Conservation (phyloP, 2,797 vertebrate species). For the Enoplosus armatus region DNA sequence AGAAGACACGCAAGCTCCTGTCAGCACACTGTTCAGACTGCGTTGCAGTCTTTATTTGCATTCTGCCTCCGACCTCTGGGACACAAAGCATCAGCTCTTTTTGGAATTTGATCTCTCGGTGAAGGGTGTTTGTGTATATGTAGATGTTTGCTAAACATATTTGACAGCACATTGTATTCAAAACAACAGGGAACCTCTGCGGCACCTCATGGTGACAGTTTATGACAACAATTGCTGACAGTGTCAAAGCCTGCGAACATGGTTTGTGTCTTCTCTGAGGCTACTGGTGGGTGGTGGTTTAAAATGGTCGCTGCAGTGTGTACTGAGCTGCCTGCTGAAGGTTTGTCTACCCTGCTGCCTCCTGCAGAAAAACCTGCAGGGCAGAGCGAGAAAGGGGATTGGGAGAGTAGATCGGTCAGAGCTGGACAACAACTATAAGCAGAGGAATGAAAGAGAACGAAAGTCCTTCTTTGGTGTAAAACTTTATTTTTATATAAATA, state of each 20-base stretch:
- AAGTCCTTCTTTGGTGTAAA: slow-evolving; percentile 15
- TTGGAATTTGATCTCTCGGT: slow-evolving; percentile 54
- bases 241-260: slow-evolving; percentile 60
- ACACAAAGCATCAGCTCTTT: slow-evolving; percentile 67
- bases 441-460: slow-evolving; percentile 22
- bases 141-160: slow-evolving; percentile 68
- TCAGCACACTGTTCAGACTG: slow-evolving; percentile 39
- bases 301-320: slow-evolving; percentile 45
- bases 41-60: slow-evolving; percentile 60
- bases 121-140: slow-evolving; percentile 66
- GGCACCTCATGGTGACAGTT: slow-evolving; percentile 66
- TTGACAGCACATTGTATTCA: slow-evolving; percentile 73
- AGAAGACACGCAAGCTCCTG: slow-evolving; percentile 45
- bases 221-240: slow-evolving; percentile 69
- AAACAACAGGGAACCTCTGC: slow-evolving; percentile 68
- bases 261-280: slow-evolving; percentile 40
- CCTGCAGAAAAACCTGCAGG: slow-evolving; percentile 35
- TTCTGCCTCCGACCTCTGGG: slow-evolving; percentile 62
- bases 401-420: slow-evolving; percentile 32
- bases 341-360: slow-evolving; percentile 40
- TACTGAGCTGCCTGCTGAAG: slow-evolving; percentile 41
- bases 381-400: slow-evolving; percentile 3
- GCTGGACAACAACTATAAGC: slow-evolving; percentile 21
- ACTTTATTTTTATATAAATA: slow-evolving; percentile 19
- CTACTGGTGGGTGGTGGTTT: slow-evolving; percentile 48